Base-by-base conservation (phyloP, 37 sponge, comb jelly and placozoan genomes). In the Cladorhizidae sp. region DNA sequence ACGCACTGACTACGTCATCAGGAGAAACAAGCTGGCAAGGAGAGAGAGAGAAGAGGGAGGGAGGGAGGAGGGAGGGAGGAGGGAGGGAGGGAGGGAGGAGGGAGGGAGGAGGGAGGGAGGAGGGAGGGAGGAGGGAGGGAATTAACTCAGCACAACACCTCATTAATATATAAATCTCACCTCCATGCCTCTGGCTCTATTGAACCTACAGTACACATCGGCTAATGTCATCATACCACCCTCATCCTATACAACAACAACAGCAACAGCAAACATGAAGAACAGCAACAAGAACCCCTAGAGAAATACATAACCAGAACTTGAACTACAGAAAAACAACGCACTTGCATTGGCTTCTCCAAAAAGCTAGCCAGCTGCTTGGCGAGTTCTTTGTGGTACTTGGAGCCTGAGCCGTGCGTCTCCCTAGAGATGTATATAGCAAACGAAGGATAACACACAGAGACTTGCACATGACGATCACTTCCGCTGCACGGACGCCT, bases 191-290 rank as follows among this genome's bases (percentile, higher is more conserved):
- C 99, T 73, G 14, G 99, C 99, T 61, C 99, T 83, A 80, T 98
- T 98, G 86, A 84, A 98, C 31, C 92, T 73, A 63, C 99, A 98
- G 81, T 98, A 98, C 41, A 98, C 94, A 63, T 98, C 99, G 64
- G 94, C 80, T 52, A 98, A 70, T 22, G 88, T 93, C 87, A 98
- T 93, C 45, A 98, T 92, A 2, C 99, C 99, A 28, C 89, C 94
- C 18, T 45, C 62, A 36, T 92, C 93, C 86, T 92, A 72, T 26
- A 85, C 42, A 25, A 40, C 59, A 85, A n/a, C 20, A 38, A 22
- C 18, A 28, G 57, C 20, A 70, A 90, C 40, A 32, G 3, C 22
- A 6, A 72, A 40, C n/a, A n/a, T n/a, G n/a, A n/a, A n/a, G n/a
- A n/a, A n/a, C n/a, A n/a, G n/a, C n/a, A n/a, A n/a, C n/a, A 69